Percentiles rank a stretch among this genome's conserved stretches.
Conservation (phyloP, 2,113 vertebrate genomes). For the Platichthys flesus region DNA sequence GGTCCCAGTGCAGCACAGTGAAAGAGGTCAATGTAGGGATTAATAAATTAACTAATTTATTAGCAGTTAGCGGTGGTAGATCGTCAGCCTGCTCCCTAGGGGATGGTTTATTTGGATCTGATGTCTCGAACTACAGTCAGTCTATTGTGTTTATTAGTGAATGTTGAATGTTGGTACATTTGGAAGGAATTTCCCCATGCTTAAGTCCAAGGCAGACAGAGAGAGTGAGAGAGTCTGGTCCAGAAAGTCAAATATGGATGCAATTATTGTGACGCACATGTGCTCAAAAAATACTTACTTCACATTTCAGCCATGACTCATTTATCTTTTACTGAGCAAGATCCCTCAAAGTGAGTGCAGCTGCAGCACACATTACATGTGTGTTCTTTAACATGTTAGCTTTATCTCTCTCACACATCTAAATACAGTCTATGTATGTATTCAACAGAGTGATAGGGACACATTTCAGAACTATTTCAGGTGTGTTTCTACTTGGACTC, state of each 20-base stretch:
- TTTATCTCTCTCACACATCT: not conserved
- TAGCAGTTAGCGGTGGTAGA: conserved; percentile 12
- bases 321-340: conserved; percentile 19
- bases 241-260: conserved; percentile 41
- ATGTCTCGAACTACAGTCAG: conserved; percentile 16
- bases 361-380: not conserved
- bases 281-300: conserved; percentile 35
- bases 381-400: not conserved
- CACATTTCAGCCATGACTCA: conserved; percentile 32
- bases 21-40: not conserved
- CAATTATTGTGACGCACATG: conserved; percentile 57
- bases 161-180: conserved; percentile 34
- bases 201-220: conserved; percentile 15
- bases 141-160: conserved; percentile 46
- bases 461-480: not conserved
- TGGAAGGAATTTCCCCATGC: conserved; percentile 40
- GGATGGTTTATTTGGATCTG: conserved; percentile 33
- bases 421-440: not conserved
- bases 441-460: not conserved
- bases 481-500: not conserved
- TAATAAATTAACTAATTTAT: conserved; percentile 2
- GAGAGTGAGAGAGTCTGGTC: not conserved
- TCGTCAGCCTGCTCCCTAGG: not conserved
- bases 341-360: conserved; percentile 10
- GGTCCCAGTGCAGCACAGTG: not conserved